Base-by-base conservation (phyloP, 2,797 vertebrate genomes). In the Glossophaga mutica region DNA sequence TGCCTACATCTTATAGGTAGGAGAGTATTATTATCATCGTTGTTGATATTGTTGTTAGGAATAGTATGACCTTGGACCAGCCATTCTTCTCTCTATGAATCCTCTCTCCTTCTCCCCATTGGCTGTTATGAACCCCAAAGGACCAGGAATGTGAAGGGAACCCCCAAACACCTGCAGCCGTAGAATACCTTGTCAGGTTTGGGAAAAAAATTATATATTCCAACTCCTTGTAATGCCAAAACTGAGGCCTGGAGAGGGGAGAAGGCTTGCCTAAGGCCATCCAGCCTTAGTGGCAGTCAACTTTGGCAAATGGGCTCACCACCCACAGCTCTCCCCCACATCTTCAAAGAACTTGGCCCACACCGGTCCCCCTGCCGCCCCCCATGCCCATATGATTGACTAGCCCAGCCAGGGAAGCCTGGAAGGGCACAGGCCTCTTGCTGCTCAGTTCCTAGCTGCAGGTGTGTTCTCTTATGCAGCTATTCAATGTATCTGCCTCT, bases 401-500 rank as follows among this genome's bases (percentile, higher is more conserved):
- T 22, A 15, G 18, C 29, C 74, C 76, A 85, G 85, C 22, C 87
- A 8, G 62, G 68, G 65, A 22, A 78, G 34, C 42, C 34, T 29
- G 12, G 3, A 7, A 57, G 39, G 44, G 68, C 4, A 7, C 6
- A 46, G 89, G 55, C 78, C 82, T 39, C 76, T 92, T 1, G 0
- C 50, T 81, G 71, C 67, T 95, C 74, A 68, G 24, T 83, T 74
- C 42, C 29, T 0, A 0, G 48, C 89, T 71, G 46, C 68, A 19
- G 39, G 67, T 55, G 22, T 18, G 0, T 46, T 62, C 94, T 24
- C 6, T 74, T 65, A 70, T 73, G 70, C 79, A 55, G 39, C 59
- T 29, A 95, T 87, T 48, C 94, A 32, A 22, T 34, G 9, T 52
- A 81, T 90, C 90, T 77, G 62, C 87, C 84, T 93, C 68, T 34